Conservation (phyloP, 2,888 invertebrate species). For the Belgica antarctica region DNA sequence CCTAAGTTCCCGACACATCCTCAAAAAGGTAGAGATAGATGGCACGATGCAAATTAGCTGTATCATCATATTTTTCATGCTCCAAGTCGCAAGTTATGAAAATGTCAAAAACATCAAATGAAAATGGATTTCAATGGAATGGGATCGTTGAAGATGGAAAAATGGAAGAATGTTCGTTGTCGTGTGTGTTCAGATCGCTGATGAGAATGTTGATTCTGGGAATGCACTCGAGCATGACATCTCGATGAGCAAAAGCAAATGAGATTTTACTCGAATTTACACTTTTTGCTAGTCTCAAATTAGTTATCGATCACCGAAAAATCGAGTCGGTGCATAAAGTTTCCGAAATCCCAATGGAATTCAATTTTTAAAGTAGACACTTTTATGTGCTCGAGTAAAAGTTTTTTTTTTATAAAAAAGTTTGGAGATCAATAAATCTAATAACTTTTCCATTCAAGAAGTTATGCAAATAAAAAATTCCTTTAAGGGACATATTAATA, state of each 20-base stretch:
- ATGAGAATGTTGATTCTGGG: neutral
- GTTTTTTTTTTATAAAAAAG: neutral
- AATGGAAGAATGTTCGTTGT: neutral
- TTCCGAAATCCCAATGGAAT: neutral
- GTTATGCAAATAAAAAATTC: slow-evolving; percentile 22
- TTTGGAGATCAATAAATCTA: slow-evolving; percentile 19
- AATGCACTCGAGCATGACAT: neutral
- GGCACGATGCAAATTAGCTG: slow-evolving; percentile 15
- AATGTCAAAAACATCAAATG: slow-evolving; percentile 16
- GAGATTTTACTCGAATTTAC: neutral
- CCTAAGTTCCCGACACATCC: too few species aligned
- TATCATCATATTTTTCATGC: slow-evolving; percentile 33
- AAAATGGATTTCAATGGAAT: neutral
- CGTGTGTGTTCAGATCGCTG: neutral
- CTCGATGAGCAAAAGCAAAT: neutral
- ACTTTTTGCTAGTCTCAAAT: too few species aligned
- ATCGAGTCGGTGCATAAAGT: neutral
- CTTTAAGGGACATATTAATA: slow-evolving; percentile 31
- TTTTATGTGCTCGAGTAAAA: slow-evolving; percentile 29
- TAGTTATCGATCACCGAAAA: neutral
- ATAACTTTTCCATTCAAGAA: slow-evolving; percentile 1
- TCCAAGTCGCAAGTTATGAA: neutral
- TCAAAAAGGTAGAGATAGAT: too few species aligned
- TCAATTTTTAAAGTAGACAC: neutral
- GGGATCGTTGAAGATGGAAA: neutral